These are phyloP conservation scores for Rhodophaea formosa DNA, from an alignment of 2,888 invertebrate genomes.

Conservation along the genomic window DNA sequence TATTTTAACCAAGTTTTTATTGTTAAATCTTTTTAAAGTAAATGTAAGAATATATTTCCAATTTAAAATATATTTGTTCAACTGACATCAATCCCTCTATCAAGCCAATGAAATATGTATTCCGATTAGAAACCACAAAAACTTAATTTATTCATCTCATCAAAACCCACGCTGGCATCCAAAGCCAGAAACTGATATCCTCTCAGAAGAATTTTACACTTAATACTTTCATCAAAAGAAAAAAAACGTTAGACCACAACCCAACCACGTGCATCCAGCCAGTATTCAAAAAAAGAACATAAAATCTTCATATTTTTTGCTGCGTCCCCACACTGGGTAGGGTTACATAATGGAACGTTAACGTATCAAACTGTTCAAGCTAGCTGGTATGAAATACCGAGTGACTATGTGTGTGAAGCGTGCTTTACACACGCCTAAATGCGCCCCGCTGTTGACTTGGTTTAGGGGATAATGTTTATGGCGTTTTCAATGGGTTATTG, in stretches of 20 bases:
- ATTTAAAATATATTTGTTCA: too few species aligned
- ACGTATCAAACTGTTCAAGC: constrained; percentile 24
- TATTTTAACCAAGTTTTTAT: too few species aligned
- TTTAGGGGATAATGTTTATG: constrained; percentile 34
- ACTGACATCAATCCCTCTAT: not conserved
- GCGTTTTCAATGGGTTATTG: constrained; percentile 25
- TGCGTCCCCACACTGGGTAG: constrained; percentile 57
- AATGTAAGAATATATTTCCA: too few species aligned
- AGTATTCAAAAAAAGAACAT: constrained; percentile 58
- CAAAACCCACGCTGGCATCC: constrained; percentile 33
- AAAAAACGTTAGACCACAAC: constrained; percentile 67
- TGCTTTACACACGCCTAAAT: constrained; percentile 51
- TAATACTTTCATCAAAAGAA: constrained; percentile 68
- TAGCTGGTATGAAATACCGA: constrained; percentile 14
- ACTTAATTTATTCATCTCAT: constrained; percentile 27
- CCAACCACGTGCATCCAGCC: constrained; percentile 75
- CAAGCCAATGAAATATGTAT: constrained; percentile 11
- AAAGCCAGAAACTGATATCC: constrained; percentile 58
- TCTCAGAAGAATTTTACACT: constrained; percentile 66
- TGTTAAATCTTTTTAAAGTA: too few species aligned
- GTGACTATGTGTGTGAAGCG: constrained; percentile 45
- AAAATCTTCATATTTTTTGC: constrained; percentile 65
- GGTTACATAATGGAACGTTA: constrained; percentile 73
- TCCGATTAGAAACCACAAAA: constrained; percentile 12
- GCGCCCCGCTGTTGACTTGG: constrained; percentile 41